Evolutionary conservation across 1,140 invertebrate species (phyloP).

Genomic region (Melanaphis sacchari): DNA sequence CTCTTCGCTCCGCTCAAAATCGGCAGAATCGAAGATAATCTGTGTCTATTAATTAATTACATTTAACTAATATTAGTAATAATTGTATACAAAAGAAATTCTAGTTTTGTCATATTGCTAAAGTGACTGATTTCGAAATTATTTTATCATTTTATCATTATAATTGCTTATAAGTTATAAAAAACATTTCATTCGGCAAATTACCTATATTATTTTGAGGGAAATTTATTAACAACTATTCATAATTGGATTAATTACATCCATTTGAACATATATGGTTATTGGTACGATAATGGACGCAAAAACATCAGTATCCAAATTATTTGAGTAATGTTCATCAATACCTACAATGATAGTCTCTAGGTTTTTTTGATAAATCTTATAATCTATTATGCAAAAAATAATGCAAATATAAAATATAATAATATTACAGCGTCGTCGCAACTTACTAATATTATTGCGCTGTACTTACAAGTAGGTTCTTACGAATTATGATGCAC

Average conservation of each 20-base stretch:
- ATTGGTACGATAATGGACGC: not conserved
- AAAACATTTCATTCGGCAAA: too few relatives aligned
- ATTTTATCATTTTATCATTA: too few relatives aligned
- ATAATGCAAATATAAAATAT: not conserved
- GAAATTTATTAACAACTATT: too few relatives aligned
- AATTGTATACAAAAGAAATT: not conserved
- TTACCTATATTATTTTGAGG: too few relatives aligned
- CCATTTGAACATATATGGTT: not conserved
- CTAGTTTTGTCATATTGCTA: not conserved
- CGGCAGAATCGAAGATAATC: not conserved
- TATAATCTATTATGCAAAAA: not conserved
- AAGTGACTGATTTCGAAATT: not conserved
- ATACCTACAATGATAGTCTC: accelerated
- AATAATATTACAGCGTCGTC: not conserved
- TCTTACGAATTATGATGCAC: not conserved
- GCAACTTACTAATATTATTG: not conserved
- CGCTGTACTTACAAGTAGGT: not conserved
- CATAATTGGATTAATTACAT: too few relatives aligned
- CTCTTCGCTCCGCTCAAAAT: not conserved
- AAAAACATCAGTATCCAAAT: not conserved
- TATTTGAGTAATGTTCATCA: not conserved
- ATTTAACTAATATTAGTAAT: not conserved
- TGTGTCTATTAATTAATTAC: not conserved
- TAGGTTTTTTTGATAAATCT: not conserved
- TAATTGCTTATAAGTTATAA: too few relatives aligned